phyloP scores from a whole-genome alignment of 2,113 vertebrate species.

The Anhinga anhinga region DNA sequence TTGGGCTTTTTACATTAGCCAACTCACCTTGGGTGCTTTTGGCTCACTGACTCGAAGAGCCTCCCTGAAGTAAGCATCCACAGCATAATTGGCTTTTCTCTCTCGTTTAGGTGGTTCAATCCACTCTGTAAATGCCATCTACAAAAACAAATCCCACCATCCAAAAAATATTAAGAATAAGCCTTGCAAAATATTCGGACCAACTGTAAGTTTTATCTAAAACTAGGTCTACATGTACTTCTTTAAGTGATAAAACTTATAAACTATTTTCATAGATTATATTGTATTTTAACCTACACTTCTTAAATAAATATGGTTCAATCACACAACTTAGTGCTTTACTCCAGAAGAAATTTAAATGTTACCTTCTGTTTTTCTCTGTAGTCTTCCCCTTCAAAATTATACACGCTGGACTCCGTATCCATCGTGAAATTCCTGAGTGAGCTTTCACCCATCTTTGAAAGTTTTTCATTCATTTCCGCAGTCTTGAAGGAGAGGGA shows the following conservation, averaged over 20 bases:
- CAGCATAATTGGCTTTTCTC: constrained; percentile 97
- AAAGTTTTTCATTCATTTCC: constrained; percentile 95
- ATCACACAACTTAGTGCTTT: not conserved
- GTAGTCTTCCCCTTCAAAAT: constrained; percentile 98
- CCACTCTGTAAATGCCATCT: constrained; percentile 96
- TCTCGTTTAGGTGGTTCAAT: constrained; percentile 98
- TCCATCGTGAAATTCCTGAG: constrained; percentile 98
- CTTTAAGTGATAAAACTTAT: not conserved
- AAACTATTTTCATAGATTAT: not conserved
- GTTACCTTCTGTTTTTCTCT: constrained; percentile 98
- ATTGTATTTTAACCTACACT: not conserved
- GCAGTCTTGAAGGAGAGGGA: constrained; percentile 79
- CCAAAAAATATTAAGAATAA: not conserved
- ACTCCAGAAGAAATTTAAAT: not conserved
- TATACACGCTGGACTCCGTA: constrained; percentile 96
- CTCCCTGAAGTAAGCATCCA: constrained; percentile 97
- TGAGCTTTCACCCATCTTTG: constrained; percentile 91
- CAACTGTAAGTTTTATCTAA: not conserved
- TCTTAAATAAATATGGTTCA: not conserved
- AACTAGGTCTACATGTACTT: not conserved
- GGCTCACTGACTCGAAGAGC: constrained; percentile 97
- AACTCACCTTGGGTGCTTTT: constrained; percentile 94
- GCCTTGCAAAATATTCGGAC: not conserved
- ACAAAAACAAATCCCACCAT: not conserved
- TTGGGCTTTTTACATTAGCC: not conserved